phyloP scores from a whole-genome alignment of 92 coral and sea anemone genomes.

The Zoanthus sansibaricus region DNA sequence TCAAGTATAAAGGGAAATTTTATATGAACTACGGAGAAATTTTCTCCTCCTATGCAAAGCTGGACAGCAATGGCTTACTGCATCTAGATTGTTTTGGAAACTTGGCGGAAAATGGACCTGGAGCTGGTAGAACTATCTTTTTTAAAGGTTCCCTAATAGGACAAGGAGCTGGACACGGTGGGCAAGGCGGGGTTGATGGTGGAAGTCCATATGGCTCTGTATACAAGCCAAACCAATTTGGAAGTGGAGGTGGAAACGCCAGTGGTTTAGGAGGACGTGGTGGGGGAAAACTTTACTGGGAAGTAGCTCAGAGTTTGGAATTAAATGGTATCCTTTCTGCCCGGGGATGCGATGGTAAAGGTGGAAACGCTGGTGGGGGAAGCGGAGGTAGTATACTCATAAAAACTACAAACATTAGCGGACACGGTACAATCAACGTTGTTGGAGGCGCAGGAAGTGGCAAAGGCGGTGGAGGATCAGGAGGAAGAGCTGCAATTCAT shows the following conservation, averaged over 20 bases:
- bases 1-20: slow-evolving; percentile 61
- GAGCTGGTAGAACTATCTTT: slow-evolving; percentile 58
- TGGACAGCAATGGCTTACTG: slow-evolving; percentile 63
- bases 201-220: slow-evolving; percentile 76
- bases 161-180: slow-evolving; percentile 76
- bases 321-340: slow-evolving; percentile 66
- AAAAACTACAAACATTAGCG: slow-evolving; percentile 73
- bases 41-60: slow-evolving; percentile 69
- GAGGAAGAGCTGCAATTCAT: slow-evolving; percentile 76
- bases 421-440: slow-evolving; percentile 68
- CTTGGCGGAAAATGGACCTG: slow-evolving; percentile 65
- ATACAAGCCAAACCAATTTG: slow-evolving; percentile 55
- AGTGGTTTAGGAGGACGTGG: slow-evolving; percentile 69
- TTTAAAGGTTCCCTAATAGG: slow-evolving; percentile 46
- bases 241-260: slow-evolving; percentile 77
- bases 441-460: slow-evolving; percentile 65
- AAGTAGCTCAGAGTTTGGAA: slow-evolving; percentile 66
- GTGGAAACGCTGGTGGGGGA: slow-evolving; percentile 68
- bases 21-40: slow-evolving; percentile 72
- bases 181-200: slow-evolving; percentile 68
- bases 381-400: slow-evolving; percentile 76
- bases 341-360: slow-evolving; percentile 61
- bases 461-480: slow-evolving; percentile 73
- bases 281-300: slow-evolving; percentile 75
- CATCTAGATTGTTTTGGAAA: slow-evolving; percentile 57